A percentile compares a stretch with the other conserved stretches of the same genome.
phyloP scores from a whole-genome alignment of 2,113 vertebrate species.

The Chlorocebus sabaeus region DNA sequence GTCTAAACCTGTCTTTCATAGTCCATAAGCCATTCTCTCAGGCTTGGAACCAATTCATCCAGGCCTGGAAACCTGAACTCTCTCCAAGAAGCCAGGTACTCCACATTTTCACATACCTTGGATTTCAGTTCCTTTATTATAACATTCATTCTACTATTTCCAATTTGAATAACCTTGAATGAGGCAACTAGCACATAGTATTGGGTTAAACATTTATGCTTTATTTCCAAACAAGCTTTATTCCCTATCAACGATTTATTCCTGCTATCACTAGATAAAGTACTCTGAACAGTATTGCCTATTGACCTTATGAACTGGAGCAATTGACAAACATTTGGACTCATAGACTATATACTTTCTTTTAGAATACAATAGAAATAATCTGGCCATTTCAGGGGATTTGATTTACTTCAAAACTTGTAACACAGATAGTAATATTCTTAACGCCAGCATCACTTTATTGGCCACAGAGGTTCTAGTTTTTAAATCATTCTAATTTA shows the following conservation, averaged over 20 bases:
- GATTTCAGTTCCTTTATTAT: not conserved
- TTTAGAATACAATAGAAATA: not conserved
- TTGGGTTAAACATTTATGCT: not conserved
- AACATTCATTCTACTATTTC: conserved; percentile 13
- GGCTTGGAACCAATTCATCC: not conserved
- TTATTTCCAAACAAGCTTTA: not conserved
- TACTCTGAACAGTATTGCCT: not conserved
- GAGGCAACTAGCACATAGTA: not conserved
- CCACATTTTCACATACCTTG: not conserved
- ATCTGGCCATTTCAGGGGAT: not conserved
- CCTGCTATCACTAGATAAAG: not conserved
- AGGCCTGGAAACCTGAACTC: not conserved
- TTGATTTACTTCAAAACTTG: not conserved
- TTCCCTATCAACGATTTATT: not conserved
- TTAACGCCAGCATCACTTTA: conserved; percentile 43
- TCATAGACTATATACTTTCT: not conserved
- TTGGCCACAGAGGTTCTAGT: conserved; percentile 43
- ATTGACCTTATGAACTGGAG: not conserved
- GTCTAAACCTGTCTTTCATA: not conserved
- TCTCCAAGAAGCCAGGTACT: not conserved
- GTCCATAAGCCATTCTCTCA: not conserved
- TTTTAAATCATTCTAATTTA: conserved; percentile 68
- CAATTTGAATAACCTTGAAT: not conserved
- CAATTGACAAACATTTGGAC: not conserved
- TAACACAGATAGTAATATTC: conserved; percentile 34